Evolutionary conservation across 1,140 invertebrate species (phyloP), one percentile per base, ranked within the genome.

Genomic region (Anastrepha ludens): DNA sequence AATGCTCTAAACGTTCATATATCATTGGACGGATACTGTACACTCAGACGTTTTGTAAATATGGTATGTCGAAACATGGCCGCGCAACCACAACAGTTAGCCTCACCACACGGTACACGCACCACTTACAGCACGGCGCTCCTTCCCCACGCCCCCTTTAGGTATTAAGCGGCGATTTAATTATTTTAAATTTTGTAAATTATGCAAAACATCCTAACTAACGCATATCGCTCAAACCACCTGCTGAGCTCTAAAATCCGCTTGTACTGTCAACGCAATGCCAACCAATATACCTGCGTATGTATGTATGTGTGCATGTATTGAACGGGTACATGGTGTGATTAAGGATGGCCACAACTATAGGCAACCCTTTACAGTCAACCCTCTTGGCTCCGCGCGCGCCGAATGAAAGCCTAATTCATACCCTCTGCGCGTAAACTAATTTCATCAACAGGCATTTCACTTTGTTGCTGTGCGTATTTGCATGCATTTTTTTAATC

Each of bases 141-240:
- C 29, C 29, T 0, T 29, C 29, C 29, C 29, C 29, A 9, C n/a
- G 4, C 44, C 70, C 8, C 17, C 39, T 13, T 39, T 47, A 47
- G 29, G 13, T 6, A 47, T 74, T 17, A 11, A 74, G 29, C 70
- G 44, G 15, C 20, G 70, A 74, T 74, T 74, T 74, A 74, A 74
- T 74, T 74, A 74, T 74, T 74, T 74, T 74, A 50, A 74, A 74
- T 74, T 74, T 74, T 74, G 44, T 74, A 74, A 74, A 74, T 74
- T 74, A 74, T 74, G 70, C 70, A 74, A 74, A 74, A 13, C 39
- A 74, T 41, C 70, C 70, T 3, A 47, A 50, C 70, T 74, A 74
- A 74, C n/a, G 70, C 29, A 74, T 74, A 15, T 47, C 44, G 13
- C 13, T 29, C 65, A 44, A 70, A 29, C 65, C 70, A 74, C 70